Evolutionary conservation across 1,140 invertebrate genomes (phyloP), one percentile per base, ranked within the genome.

Genomic region (Drosophila kikkawai): DNA sequence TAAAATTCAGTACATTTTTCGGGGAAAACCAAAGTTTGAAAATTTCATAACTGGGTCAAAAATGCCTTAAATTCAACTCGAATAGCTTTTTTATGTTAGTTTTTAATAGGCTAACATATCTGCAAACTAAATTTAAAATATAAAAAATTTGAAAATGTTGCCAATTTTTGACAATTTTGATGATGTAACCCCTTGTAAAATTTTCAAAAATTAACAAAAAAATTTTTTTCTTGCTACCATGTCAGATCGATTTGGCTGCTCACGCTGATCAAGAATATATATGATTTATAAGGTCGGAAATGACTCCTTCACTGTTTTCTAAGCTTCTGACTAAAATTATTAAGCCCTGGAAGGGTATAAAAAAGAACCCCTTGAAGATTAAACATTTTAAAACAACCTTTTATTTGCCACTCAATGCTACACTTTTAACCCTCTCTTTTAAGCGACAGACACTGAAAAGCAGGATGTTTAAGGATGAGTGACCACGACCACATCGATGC

Each of bases 391-490:
- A 26, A 48, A 9, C 17, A 36, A 19, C 59, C 36, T 22, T 37
- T 56, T 11, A 22, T 41, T 41, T 57, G 5, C 19, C 34, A 56
- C 6, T 56, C 7, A 48, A 13, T 12, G 12, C 8, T 8, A 12
- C 7, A 8, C 29, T 12, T 19, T 6, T 6, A 15, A 9, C 4
- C 5, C 36, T 26, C 15, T n/a, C 8, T 15, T 39, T 56, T 11
- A 19, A 56, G 53, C 13, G 36, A 56, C 8, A 32, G 9, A 34
- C 29, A 32, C 34, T 13, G 15, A n/a, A 15, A 12, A 32, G 9
- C 74, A 39, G 59, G 29, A 73, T 73, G 69, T 36, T 11, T 3
- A 39, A 50, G 59, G 48, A 84, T 65, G 65, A 53, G 57, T 48
- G 68, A 69, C 63, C 63, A 77, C 74, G 44, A 44, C 48, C 42